These are phyloP conservation scores for Bungarus multicinctus DNA, from an alignment of 2,113 vertebrate species.

Conservation along the genomic window DNA sequence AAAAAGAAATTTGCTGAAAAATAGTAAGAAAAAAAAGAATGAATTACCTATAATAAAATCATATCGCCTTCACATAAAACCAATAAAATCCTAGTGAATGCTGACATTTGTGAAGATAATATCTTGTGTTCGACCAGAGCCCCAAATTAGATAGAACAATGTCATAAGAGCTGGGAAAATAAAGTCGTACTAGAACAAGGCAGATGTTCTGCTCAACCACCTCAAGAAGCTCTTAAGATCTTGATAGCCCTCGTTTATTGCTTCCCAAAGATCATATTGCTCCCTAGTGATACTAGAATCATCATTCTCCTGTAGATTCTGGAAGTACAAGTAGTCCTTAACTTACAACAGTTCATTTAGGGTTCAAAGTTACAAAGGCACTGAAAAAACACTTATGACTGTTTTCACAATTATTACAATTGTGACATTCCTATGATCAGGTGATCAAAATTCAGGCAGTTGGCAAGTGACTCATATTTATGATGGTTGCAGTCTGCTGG, in stretches of 20 bases:
- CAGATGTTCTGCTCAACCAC: not conserved
- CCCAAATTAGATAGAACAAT: not conserved
- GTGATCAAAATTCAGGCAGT: not conserved
- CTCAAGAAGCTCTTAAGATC: not conserved
- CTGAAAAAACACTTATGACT: not conserved
- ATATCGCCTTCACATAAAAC: not conserved
- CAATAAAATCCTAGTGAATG: not conserved
- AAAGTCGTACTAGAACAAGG: not conserved
- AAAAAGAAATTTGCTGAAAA: conserved; percentile 15
- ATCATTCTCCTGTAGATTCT: not conserved
- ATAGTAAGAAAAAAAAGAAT: not conserved
- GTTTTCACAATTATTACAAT: not conserved
- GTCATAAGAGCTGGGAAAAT: not conserved
- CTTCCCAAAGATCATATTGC: not conserved
- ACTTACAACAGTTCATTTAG: not conserved
- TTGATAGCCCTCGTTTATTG: not conserved
- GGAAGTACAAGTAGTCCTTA: not conserved
- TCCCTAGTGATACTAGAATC: not conserved
- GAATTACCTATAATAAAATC: conserved; percentile 1
- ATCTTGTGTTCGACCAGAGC: not conserved
- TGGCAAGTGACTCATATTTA: not conserved
- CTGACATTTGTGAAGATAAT: not conserved
- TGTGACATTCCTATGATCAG: not conserved
- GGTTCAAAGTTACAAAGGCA: not conserved
- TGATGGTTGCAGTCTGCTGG: not conserved